Conservation (phyloP, 2,113 vertebrate species). For the Limanda limanda region DNA sequence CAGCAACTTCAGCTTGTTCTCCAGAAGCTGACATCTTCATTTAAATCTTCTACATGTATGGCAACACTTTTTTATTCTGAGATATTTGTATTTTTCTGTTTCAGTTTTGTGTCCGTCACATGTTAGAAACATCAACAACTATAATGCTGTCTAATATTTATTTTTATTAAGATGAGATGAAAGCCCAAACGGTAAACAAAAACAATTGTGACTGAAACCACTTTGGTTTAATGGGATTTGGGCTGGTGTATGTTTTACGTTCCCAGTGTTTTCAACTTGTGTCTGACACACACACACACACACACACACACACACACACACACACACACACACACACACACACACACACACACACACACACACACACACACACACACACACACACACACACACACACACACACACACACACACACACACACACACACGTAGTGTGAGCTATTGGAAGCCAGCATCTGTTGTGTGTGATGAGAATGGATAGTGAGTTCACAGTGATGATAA, state of each 20-base stretch:
- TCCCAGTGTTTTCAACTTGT: slow-evolving; percentile 19
- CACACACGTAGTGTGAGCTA: slow-evolving; percentile 68
- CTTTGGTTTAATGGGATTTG: slow-evolving; percentile 23
- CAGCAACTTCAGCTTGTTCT: no score
- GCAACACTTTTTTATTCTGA: no score
- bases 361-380: slow-evolving; percentile 37
- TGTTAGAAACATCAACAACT: no score
- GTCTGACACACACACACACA: slow-evolving; percentile 30
- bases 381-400: slow-evolving; percentile 30
- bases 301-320: slow-evolving; percentile 14
- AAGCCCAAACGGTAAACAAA: slow-evolving; percentile 6
- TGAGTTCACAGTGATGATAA: slow-evolving; percentile 72
- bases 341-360: slow-evolving; percentile 28
- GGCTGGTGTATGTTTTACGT: slow-evolving; percentile 6
- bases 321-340: slow-evolving; percentile 29
- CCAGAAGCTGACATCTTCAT: no score
- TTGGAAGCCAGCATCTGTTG: slow-evolving; percentile 79
- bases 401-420: slow-evolving; percentile 25
- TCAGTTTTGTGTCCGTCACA: no score
- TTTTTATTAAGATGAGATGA: not conserved
- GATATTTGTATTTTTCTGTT: no score
- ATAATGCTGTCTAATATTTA: no score
- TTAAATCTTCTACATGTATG: no score
- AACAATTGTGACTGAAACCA: slow-evolving; percentile 12
- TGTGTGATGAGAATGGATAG: slow-evolving; percentile 79